Conservation (phyloP, 1,140 invertebrate species). For the Nasonia longicornis region DNA sequence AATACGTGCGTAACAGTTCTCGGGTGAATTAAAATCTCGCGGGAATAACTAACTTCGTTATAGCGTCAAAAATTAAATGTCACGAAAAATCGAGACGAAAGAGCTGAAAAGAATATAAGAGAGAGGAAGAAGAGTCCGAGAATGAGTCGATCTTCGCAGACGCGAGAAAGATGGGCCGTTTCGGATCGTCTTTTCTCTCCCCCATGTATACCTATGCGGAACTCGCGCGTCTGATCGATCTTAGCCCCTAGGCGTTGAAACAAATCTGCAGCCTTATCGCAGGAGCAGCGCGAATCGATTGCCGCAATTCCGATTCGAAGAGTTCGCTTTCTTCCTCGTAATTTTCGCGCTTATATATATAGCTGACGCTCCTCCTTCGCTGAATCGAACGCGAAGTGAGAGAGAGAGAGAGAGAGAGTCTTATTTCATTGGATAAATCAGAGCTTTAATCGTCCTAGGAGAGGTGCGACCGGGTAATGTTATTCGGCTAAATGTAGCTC, state of each 20-base stretch:
- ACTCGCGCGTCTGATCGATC: background rate
- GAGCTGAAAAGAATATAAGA: background rate
- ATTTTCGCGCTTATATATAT: background rate
- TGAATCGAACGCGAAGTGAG: background rate
- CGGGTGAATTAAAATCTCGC: no score
- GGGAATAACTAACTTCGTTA: no score
- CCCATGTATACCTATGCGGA: no score
- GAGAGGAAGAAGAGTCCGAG: background rate
- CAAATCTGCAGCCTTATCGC: conserved; percentile 18
- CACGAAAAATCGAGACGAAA: background rate
- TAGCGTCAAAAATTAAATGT: background rate
- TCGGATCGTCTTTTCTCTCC: background rate
- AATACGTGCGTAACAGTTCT: no score
- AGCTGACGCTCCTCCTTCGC: background rate
- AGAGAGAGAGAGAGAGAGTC: background rate
- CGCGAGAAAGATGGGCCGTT: conserved; percentile 13
- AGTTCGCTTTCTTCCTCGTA: background rate
- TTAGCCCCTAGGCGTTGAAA: conserved; percentile 10
- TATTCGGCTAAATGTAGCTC: background rate
- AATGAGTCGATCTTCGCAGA: background rate
- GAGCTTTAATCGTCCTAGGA: background rate
- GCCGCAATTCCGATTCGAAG: background rate
- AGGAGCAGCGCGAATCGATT: background rate
- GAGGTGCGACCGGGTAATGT: background rate
- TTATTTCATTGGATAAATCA: conserved; percentile 4